A percentile compares a stretch with the other conserved stretches of the same genome.
Evolutionary conservation across 2,888 invertebrate species (phyloP).

Genomic region (Ornithoptera alexandrae): DNA sequence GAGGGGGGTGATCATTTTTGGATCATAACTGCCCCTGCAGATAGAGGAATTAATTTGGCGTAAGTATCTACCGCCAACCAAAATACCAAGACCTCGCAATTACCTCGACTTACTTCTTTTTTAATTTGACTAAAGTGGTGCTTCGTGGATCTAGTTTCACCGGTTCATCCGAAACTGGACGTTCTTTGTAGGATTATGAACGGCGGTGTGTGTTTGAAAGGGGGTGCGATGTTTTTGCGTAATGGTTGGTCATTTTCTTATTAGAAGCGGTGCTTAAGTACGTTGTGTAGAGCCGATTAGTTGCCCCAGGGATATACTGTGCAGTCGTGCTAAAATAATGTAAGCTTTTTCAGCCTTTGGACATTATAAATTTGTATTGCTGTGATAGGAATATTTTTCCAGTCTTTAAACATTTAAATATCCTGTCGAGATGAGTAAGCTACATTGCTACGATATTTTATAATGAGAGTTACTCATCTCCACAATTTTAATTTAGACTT

Average conservation of each 20-base stretch:
- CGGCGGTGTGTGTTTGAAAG: slow-evolving; percentile 54
- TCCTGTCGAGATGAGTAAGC: no score
- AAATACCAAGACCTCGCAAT: slow-evolving; percentile 49
- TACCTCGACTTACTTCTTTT: slow-evolving; percentile 32
- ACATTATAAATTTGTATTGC: neutral
- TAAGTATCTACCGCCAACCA: slow-evolving; percentile 52
- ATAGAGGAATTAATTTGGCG: slow-evolving; percentile 74
- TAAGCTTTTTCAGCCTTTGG: neutral
- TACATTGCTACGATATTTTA: no score
- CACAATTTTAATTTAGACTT: no score
- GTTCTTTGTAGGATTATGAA: slow-evolving; percentile 75
- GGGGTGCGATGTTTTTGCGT: slow-evolving; percentile 72
- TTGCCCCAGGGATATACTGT: neutral
- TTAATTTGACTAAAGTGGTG: slow-evolving; percentile 34
- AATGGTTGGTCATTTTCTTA: slow-evolving; percentile 59
- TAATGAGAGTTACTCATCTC: no score
- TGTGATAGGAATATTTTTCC: no score
- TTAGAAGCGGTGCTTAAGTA: slow-evolving; percentile 47
- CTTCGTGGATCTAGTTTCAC: slow-evolving; percentile 38
- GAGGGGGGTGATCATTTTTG: slow-evolving; percentile 74
- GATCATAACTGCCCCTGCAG: slow-evolving; percentile 71
- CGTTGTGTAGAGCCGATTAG: slow-evolving; percentile 38
- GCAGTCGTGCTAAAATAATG: neutral
- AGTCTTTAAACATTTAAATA: no score
- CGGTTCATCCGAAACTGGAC: slow-evolving; percentile 63